Base-by-base conservation (phyloP, 2,888 invertebrate genomes). In the Caenorhabditis wallacei region DNA sequence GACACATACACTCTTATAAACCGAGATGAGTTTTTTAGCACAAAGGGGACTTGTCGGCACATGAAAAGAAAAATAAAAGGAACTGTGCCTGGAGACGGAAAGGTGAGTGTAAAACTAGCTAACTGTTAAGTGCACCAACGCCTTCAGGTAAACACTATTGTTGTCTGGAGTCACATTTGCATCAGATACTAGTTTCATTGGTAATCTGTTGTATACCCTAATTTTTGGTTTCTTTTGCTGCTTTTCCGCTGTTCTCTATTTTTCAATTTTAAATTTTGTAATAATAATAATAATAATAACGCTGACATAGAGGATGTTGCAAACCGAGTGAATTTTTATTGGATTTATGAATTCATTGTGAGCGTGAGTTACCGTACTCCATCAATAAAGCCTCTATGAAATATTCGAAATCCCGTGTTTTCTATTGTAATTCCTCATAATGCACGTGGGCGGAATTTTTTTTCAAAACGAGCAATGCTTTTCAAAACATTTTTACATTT, bases 1-100 rank as follows among this genome's bases (percentile, higher is more conserved):
- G 76, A 76, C 76, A 69, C 76, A 76, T 54, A 56, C 64, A 43
- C 57, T 48, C 53, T 61, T 69, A 61, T 54, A 61, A 76, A 76
- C 43, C 69, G n/a, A 61, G 76, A 69, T 76, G 68, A n/a, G 69
- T 61, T 69, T 68, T 63, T 51, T 35, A 61, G 54, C 76, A 76
- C 56, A 66, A 76, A 69, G 68, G 48, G 61, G 68, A 53, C 61
- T 40, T 64, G 75, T 57, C 76, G 76, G 76, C 69, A 76, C 46
- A 61, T 69, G 61, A 69, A 69, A 76, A 61, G 61, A 54, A 30
- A 59, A 51, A n/a, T n/a, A n/a, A 26, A 40, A 40, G 35, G 43
- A 43, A 43, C 11, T 3, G n/a, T 54, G 37, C 63, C 63, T 30
- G 48, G 37, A 35, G 63, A 64, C 40, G 16, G 13, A 40, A 40